Evolutionary conservation across 2,888 invertebrate genomes (phyloP).

Genomic region (Bembecia ichneumoniformis): DNA sequence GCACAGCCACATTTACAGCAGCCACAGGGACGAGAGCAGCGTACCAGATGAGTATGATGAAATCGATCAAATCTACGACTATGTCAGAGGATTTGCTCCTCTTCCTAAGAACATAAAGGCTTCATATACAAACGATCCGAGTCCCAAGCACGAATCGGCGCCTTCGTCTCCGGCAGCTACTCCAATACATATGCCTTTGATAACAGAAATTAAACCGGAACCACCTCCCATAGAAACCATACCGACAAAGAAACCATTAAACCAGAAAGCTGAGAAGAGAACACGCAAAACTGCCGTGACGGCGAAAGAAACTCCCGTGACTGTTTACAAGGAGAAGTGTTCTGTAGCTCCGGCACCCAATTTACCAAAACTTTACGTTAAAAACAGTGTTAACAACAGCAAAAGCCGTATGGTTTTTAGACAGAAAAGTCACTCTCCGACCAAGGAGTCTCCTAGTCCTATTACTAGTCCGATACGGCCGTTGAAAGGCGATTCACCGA

Average conservation of each 20-base stretch:
- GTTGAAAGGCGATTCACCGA: conserved; percentile 80
- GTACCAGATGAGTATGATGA: conserved; percentile 91
- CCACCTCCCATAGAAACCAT: conserved; percentile 94
- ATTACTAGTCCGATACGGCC: conserved; percentile 63
- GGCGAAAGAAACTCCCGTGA: conserved; percentile 69
- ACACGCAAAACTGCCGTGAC: conserved; percentile 78
- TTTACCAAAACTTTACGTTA: conserved; percentile 84
- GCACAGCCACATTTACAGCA: conserved; percentile 67
- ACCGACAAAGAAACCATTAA: conserved; percentile 82
- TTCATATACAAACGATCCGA: conserved; percentile 69
- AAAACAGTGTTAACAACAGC: conserved; percentile 77
- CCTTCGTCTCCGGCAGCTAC: conserved; percentile 70
- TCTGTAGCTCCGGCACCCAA: conserved; percentile 67
- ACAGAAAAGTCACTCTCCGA: conserved; percentile 80
- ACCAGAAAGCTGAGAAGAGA: conserved; percentile 79
- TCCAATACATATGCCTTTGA: conserved; percentile 68
- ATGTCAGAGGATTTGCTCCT: conserved; percentile 93
- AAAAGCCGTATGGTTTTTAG: conserved; percentile 76
- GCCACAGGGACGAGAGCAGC: conserved; percentile 76
- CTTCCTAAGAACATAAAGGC: conserved; percentile 85
- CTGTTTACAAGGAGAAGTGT: conserved; percentile 72
- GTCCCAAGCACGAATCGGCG: conserved; percentile 65
- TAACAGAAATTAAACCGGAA: conserved; percentile 81
- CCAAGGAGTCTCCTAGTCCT: conserved; percentile 79
- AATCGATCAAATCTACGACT: conserved; percentile 97